Percentiles rank a stretch among this genome's conserved stretches.
These are phyloP conservation scores for Nasonia vitripennis DNA, from an alignment of 1,140 invertebrate genomes.

Conservation along the genomic window DNA sequence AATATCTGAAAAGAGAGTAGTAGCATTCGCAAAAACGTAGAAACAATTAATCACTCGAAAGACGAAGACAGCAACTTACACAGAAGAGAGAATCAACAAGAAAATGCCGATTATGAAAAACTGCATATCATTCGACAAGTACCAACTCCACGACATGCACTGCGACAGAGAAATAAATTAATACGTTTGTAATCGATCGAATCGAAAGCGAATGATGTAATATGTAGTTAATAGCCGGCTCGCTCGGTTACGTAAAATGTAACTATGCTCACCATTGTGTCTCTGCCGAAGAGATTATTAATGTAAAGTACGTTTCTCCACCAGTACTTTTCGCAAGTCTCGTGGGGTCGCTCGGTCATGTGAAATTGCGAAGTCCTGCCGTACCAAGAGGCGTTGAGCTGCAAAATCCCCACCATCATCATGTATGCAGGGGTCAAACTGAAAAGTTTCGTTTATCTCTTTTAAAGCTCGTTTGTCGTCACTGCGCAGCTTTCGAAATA, in stretches of 20 bases:
- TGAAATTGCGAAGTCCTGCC: constrained; percentile 73
- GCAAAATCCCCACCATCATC: constrained; percentile 73
- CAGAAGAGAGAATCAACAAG: constrained; percentile 75
- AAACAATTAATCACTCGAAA: neutral
- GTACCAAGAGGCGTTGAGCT: constrained; percentile 74
- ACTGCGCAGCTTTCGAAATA: neutral
- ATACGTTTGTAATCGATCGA: neutral
- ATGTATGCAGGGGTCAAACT: constrained; percentile 73
- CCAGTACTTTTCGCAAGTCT: constrained; percentile 78
- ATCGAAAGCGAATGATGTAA: constrained; percentile 8
- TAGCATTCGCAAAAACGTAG: neutral
- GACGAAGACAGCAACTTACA: constrained; percentile 69
- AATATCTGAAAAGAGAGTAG: constrained; percentile 66
- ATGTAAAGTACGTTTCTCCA: constrained; percentile 81
- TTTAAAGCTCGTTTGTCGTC: neutral
- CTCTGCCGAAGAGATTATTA: constrained; percentile 77
- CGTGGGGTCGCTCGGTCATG: constrained; percentile 72
- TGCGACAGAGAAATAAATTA: constrained; percentile 56
- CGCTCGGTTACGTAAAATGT: neutral
- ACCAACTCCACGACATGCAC: constrained; percentile 90
- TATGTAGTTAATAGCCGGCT: neutral
- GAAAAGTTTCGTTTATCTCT: constrained; percentile 20
- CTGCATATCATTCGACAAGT: constrained; percentile 88
- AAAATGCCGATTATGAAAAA: constrained; percentile 79
- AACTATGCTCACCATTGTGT: constrained; percentile 70